phyloP scores from a whole-genome alignment of 2,888 invertebrate species.

The Encarsia formosa region DNA sequence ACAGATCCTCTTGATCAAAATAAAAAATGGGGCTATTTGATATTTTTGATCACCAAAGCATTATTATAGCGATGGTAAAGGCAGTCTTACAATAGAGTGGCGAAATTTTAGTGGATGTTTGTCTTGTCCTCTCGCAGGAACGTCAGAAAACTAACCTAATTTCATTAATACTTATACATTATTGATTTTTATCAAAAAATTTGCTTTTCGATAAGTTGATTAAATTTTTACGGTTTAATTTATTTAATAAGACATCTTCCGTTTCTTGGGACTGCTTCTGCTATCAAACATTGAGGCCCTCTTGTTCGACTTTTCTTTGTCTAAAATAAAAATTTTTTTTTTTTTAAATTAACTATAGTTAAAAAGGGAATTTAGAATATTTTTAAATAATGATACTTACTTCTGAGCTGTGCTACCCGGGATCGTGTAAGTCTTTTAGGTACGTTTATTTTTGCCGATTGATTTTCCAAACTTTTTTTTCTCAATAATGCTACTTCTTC shows the following conservation, averaged over 20 bases:
- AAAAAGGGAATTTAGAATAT: not conserved
- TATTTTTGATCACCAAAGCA: constrained; percentile 27
- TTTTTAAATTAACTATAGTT: too few species aligned
- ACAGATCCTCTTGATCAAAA: constrained; percentile 10
- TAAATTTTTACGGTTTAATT: constrained; percentile 3
- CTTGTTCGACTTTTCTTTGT: constrained; percentile 8
- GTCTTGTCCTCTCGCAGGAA: constrained; percentile 35
- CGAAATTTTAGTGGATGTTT: constrained; percentile 30
- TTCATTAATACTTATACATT: constrained; percentile 31
- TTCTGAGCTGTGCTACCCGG: constrained; percentile 40
- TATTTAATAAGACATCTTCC: constrained; percentile 13
- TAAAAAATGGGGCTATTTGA: not conserved
- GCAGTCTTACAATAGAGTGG: constrained; percentile 45
- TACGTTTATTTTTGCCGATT: constrained; percentile 15
- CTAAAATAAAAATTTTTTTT: constrained; percentile 2
- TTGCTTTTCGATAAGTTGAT: constrained; percentile 10
- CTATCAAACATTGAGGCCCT: constrained; percentile 10
- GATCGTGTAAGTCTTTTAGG: constrained; percentile 41
- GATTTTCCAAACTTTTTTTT: constrained; percentile 30
- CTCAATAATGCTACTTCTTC: constrained; percentile 42
- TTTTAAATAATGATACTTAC: constrained; percentile 31
- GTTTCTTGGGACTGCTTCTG: constrained; percentile 15
- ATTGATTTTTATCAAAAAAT: constrained; percentile 20
- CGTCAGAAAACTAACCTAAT: constrained; percentile 34
- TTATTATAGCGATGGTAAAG: constrained; percentile 25